Conservation (phyloP, 2,113 vertebrate species). For the Peromyscus maniculatus region DNA sequence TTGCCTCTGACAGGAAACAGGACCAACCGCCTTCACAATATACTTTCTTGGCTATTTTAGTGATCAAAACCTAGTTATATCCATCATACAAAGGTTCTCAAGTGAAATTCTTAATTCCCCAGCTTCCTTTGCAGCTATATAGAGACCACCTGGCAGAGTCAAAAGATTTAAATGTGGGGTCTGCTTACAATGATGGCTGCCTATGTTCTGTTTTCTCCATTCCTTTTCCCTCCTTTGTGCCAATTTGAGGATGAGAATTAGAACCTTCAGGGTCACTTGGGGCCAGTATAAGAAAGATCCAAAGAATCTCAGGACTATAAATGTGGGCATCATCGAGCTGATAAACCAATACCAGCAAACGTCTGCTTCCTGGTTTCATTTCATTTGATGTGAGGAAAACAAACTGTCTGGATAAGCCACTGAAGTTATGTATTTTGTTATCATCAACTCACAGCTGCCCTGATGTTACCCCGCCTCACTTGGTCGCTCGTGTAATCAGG, state of each 20-base stretch:
- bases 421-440: background rate
- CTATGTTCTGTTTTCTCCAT: background rate
- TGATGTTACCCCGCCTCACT: background rate
- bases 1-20: background rate
- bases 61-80: background rate
- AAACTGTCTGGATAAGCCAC: background rate
- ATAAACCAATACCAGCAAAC: background rate
- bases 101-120: background rate
- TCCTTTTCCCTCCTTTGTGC: background rate
- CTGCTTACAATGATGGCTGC: background rate
- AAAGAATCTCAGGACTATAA: background rate
- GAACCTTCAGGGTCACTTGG: constrained; percentile 8
- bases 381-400: constrained; percentile 15
- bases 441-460: background rate
- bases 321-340: background rate
- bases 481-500: constrained; percentile 22
- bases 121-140: constrained; percentile 18
- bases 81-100: background rate
- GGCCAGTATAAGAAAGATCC: background rate
- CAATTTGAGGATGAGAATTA: background rate
- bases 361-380: background rate
- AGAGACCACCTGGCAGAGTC: background rate
- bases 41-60: background rate
- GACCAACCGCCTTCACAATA: background rate
- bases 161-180: background rate